These are phyloP conservation scores for Pemphredon lugubris DNA, from an alignment of 2,888 invertebrate genomes.

Conservation along the genomic window DNA sequence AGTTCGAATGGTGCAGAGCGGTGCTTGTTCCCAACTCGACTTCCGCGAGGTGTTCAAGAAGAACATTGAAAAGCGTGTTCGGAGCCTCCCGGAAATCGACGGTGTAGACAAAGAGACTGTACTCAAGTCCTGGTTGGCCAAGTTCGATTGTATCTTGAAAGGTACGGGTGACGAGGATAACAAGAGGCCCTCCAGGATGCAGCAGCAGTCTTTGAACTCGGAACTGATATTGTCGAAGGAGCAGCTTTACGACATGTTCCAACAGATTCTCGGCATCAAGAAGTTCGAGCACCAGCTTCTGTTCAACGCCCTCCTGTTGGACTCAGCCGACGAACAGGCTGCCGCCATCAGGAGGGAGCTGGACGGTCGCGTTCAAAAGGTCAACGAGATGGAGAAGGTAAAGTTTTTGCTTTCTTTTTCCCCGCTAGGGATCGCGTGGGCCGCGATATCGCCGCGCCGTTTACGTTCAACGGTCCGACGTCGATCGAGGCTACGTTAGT, in stretches of 20 bases:
- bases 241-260: conserved; percentile 99
- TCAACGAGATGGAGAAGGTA: conserved; percentile 98
- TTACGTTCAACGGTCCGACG: not conserved
- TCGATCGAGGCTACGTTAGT: too few species aligned
- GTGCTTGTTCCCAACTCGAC: conserved; percentile 99
- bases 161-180: conserved; percentile 94
- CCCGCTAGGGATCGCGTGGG: not conserved
- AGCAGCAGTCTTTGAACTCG: conserved; percentile 94
- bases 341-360: conserved; percentile 99
- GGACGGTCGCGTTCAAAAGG: conserved; percentile 98
- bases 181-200: conserved; percentile 92
- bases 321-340: conserved; percentile 99
- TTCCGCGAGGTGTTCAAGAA: conserved; percentile 99
- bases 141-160: conserved; percentile 99
- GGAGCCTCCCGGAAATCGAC: conserved; percentile 99
- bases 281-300: conserved; percentile 99
- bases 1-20: conserved; percentile 97
- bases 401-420: not conserved
- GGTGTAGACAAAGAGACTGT: conserved; percentile 99
- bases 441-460: not conserved
- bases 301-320: conserved; percentile 98
- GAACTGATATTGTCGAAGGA: conserved; percentile 98
- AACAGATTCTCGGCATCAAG: conserved; percentile 98
- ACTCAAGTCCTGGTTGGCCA: conserved; percentile 99
- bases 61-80: conserved; percentile 98